A percentile compares a stretch with the other conserved stretches of the same genome.
phyloP scores from a whole-genome alignment of 2,888 invertebrate genomes.

The Cantharis flavilabris region DNA sequence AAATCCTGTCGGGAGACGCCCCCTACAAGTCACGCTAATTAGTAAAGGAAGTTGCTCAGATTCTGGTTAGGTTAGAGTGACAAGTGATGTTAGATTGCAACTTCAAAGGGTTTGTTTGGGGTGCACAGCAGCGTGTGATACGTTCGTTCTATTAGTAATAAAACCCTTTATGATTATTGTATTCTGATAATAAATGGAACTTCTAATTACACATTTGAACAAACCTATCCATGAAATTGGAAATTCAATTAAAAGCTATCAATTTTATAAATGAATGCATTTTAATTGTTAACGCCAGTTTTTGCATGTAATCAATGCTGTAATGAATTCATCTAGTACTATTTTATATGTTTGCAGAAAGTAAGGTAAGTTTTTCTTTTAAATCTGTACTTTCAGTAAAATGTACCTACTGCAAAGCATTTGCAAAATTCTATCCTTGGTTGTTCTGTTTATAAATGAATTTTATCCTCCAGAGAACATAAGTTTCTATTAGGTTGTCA shows the following conservation, averaged over 20 bases:
- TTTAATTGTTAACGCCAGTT: neutral
- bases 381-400: neutral
- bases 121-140: conserved; percentile 12
- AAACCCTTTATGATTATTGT: neutral
- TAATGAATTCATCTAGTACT: neutral
- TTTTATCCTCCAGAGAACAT: neutral
- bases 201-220: neutral
- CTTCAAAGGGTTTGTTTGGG: conserved; percentile 21
- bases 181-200: neutral
- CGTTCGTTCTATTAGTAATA: neutral
- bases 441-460: neutral
- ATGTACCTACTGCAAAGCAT: neutral
- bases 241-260: neutral
- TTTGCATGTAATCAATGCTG: neutral
- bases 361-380: too few species aligned
- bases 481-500: neutral
- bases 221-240: neutral
- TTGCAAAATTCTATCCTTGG: neutral
- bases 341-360: neutral
- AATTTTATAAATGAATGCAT: neutral
- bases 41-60: conserved; percentile 31
- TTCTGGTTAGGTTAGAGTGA: conserved; percentile 27
- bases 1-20: conserved; percentile 28
- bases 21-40: conserved; percentile 34
- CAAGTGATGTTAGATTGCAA: conserved; percentile 28